Percentiles rank a stretch among this genome's conserved stretches.
Conservation (phyloP, 2,113 vertebrate genomes). For the Bostrychus sinensis region DNA sequence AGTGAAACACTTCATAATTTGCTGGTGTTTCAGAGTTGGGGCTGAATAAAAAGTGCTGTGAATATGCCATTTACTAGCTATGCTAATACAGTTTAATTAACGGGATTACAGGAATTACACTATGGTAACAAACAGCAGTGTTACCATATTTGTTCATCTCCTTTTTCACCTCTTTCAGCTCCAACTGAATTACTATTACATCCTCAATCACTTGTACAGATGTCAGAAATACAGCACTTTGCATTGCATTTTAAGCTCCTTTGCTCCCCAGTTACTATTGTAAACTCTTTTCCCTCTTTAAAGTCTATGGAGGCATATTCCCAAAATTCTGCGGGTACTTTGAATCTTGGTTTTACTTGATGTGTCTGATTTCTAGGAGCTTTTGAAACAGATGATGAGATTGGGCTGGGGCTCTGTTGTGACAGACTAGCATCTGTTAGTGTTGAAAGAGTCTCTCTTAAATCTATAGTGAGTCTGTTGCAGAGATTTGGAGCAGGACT, state of each 20-base stretch:
- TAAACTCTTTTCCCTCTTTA: neutral
- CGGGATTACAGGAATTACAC: no score
- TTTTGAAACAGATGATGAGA: constrained; percentile 12
- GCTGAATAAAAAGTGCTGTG: no score
- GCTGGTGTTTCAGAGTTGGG: no score
- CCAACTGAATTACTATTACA: no score
- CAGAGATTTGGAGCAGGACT: constrained; percentile 20
- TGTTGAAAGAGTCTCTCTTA: constrained; percentile 1
- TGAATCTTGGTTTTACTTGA: constrained; percentile 7
- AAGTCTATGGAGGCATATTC: constrained; percentile 12
- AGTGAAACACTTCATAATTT: neutral
- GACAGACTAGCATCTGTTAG: constrained; percentile 7
- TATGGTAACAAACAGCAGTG: no score
- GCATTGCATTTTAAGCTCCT: no score
- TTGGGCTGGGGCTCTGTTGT: neutral
- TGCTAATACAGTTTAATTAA: no score
- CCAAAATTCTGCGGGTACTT: constrained; percentile 9
- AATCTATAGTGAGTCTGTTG: constrained; percentile 14
- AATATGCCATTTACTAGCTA: no score
- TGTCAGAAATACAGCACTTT: no score
- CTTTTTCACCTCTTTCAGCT: no score
- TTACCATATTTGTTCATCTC: no score
- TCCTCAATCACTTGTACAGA: no score
- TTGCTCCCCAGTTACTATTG: neutral
- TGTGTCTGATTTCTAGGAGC: constrained; percentile 1